phyloP scores from a whole-genome alignment of 2,113 vertebrate genomes.

The Puntigrus tetrazona region DNA sequence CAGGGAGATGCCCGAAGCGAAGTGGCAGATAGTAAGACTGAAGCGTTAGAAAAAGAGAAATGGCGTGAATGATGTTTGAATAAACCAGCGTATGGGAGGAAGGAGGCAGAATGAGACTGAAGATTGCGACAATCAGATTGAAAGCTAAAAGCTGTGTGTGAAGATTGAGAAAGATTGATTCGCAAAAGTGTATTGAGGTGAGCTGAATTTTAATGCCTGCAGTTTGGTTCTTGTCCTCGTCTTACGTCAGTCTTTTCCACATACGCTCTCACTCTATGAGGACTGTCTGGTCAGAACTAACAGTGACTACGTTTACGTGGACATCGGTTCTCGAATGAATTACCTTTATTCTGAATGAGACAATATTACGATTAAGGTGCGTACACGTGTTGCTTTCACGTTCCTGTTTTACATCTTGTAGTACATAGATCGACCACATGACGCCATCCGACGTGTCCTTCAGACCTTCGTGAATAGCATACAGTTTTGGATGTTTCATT shows the following conservation, averaged over 20 bases:
- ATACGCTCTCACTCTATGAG: neutral
- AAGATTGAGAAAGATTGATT: neutral
- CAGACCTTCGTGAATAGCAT: too few relatives aligned
- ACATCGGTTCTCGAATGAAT: too few relatives aligned
- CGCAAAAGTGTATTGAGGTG: neutral
- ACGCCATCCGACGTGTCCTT: too few relatives aligned
- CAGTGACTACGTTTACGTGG: too few relatives aligned
- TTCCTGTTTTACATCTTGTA: too few relatives aligned
- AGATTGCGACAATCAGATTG: neutral
- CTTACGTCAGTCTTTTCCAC: neutral
- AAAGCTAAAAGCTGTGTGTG: neutral
- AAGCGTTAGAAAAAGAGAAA: neutral
- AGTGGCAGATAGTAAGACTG: slow-evolving; percentile 13
- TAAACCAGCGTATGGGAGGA: neutral
- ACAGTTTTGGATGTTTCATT: too few relatives aligned
- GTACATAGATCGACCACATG: too few relatives aligned
- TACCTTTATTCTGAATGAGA: too few relatives aligned
- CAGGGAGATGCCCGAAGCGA: neutral
- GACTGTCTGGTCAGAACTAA: neutral
- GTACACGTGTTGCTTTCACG: too few relatives aligned
- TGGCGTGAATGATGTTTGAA: slow-evolving; percentile 26
- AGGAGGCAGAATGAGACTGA: neutral
- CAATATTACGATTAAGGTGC: too few relatives aligned
- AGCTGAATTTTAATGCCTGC: neutral
- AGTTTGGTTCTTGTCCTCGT: neutral